Conservation (phyloP, 2,888 invertebrate genomes). For the Melanostoma mellinum region DNA sequence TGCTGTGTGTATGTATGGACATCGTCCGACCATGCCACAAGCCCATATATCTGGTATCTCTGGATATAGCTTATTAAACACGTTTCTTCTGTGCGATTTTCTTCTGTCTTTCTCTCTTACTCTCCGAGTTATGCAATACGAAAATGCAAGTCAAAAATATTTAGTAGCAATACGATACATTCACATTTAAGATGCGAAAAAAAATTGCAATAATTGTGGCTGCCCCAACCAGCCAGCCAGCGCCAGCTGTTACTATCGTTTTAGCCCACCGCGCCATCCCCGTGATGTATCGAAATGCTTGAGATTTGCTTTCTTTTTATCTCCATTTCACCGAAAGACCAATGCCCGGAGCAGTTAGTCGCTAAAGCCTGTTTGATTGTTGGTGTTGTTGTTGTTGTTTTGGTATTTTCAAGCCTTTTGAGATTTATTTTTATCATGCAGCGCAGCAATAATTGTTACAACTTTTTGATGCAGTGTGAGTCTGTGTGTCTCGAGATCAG, state of each 20-base stretch:
- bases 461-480: constrained; percentile 43
- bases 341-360: constrained; percentile 51
- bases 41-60: constrained; percentile 4
- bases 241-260: constrained; percentile 21
- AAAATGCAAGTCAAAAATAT: constrained; percentile 69
- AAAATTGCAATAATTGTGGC: constrained; percentile 45
- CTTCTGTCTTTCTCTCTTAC: background rate
- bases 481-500: constrained; percentile 42
- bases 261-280: constrained; percentile 17
- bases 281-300: constrained; percentile 37
- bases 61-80: constrained; percentile 63
- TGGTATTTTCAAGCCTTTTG: constrained; percentile 30
- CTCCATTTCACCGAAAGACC: constrained; percentile 70
- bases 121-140: constrained; percentile 60
- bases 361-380: constrained; percentile 41
- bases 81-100: constrained; percentile 39
- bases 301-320: constrained; percentile 70
- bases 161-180: constrained; percentile 54
- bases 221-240: background rate
- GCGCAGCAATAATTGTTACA: constrained; percentile 46
- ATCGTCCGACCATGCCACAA: constrained; percentile 35
- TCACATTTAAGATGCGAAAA: constrained; percentile 51
- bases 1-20: constrained; percentile 3
- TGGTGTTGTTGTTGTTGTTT: constrained; percentile 5
- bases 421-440: constrained; percentile 50